Evolutionary conservation across 2,113 vertebrate genomes (phyloP).

Genomic region (Phoenicopterus ruber): DNA sequence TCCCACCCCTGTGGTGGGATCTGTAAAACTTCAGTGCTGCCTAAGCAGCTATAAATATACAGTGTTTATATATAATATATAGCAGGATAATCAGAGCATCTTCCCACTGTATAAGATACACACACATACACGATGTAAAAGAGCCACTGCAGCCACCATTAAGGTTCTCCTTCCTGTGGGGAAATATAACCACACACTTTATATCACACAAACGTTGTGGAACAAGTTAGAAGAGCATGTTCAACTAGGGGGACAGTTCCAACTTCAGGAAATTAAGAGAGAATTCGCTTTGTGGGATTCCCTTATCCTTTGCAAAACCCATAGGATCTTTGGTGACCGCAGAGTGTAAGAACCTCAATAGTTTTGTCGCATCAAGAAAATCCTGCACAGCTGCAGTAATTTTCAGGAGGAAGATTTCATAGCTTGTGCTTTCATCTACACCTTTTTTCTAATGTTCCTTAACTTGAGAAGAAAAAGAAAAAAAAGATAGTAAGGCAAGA

Average conservation of each 20-base stretch:
- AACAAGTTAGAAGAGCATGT: neutral
- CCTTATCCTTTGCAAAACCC: neutral
- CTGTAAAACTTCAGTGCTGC: neutral
- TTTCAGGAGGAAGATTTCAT: neutral
- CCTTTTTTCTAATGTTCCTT: neutral
- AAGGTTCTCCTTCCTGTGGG: neutral
- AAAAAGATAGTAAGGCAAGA: neutral
- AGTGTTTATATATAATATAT: neutral
- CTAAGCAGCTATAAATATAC: neutral
- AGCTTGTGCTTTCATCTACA: neutral
- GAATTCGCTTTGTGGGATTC: neutral
- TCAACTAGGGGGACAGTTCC: neutral
- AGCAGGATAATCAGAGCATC: neutral
- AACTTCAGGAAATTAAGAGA: neutral
- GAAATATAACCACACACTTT: neutral
- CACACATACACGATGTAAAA: fast-evolving
- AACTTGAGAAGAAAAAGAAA: neutral
- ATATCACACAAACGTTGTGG: neutral
- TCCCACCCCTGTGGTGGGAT: neutral
- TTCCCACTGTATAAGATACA: neutral
- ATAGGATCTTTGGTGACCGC: neutral
- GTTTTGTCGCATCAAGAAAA: neutral
- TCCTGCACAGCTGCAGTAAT: neutral
- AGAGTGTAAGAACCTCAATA: neutral
- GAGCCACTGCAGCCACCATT: neutral